phyloP scores from a whole-genome alignment of 1,140 invertebrate genomes.

The Aphelinus certus region DNA sequence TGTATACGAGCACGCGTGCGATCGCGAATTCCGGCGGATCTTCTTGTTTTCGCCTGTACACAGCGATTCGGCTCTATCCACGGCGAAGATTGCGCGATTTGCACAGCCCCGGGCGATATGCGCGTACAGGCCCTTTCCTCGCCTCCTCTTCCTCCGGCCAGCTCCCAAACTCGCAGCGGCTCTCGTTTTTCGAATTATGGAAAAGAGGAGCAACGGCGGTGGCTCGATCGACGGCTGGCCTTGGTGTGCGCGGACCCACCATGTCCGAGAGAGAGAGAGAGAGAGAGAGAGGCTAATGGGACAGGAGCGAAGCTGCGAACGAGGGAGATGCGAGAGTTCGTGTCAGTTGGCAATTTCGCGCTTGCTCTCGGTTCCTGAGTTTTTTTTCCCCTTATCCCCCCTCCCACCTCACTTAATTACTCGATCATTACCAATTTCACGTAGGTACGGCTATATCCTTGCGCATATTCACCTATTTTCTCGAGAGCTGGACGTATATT shows the following conservation, averaged over 20 bases:
- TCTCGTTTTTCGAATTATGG: constrained; percentile 6
- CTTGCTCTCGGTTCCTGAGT: constrained; percentile 1
- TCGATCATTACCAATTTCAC: background rate
- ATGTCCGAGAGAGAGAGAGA: too few relatives aligned
- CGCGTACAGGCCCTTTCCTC: background rate
- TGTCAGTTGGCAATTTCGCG: constrained; percentile 24
- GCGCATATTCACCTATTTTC: background rate
- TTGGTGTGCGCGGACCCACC: background rate
- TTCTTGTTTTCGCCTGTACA: too few relatives aligned
- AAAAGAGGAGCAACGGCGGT: background rate
- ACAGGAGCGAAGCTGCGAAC: background rate
- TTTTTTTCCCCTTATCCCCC: too few relatives aligned
- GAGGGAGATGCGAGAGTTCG: constrained; percentile 2
- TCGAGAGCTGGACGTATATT: too few relatives aligned
- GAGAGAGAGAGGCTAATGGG: too few relatives aligned
- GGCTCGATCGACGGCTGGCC: constrained; percentile 7
- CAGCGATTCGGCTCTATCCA: too few relatives aligned
- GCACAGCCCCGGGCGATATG: background rate
- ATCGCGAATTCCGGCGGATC: background rate
- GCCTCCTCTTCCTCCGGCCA: background rate
- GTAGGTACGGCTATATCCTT: background rate
- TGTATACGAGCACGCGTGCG: background rate
- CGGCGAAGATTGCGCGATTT: background rate
- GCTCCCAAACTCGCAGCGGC: background rate
- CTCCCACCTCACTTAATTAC: too few relatives aligned